phyloP scores from a whole-genome alignment of 2,888 invertebrate genomes.

The Lasioglossum figueresi region DNA sequence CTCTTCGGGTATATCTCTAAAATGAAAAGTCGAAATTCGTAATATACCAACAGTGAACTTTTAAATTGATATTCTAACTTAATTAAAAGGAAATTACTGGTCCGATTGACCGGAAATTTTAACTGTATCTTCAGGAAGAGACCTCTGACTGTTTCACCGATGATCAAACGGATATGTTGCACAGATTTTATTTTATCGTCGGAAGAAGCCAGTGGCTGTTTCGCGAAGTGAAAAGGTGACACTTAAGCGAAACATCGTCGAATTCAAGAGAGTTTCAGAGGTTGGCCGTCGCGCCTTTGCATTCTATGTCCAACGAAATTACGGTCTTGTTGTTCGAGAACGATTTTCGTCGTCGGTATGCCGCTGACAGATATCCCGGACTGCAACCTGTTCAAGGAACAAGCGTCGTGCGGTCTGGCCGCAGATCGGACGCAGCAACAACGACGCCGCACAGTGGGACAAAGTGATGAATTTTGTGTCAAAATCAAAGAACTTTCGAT shows the following conservation, averaged over 20 bases:
- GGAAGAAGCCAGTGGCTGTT: neutral
- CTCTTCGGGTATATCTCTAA: too few species aligned
- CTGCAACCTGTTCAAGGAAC: slow-evolving; percentile 54
- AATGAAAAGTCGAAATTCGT: too few species aligned
- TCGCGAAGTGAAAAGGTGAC: neutral
- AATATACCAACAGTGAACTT: too few species aligned
- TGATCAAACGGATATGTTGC: neutral
- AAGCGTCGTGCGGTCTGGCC: slow-evolving; percentile 55
- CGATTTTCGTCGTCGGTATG: slow-evolving; percentile 50
- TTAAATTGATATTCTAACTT: too few species aligned
- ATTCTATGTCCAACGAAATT: slow-evolving; percentile 35
- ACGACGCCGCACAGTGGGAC: neutral
- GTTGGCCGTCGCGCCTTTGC: neutral
- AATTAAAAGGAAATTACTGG: too few species aligned
- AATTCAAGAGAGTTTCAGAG: neutral
- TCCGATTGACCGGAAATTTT: too few species aligned
- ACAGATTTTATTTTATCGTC: neutral
- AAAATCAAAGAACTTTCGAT: too few species aligned
- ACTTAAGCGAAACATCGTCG: neutral
- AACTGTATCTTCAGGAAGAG: too few species aligned
- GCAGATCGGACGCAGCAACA: slow-evolving; percentile 46
- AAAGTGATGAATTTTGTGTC: too few species aligned
- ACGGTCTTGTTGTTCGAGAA: slow-evolving; percentile 43
- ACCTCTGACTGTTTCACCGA: too few species aligned
- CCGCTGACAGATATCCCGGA: slow-evolving; percentile 46